A percentile compares a stretch with the other conserved stretches of the same genome.
These are phyloP conservation scores for Cyaniris semiargus DNA, from an alignment of 2,888 invertebrate species.

Conservation along the genomic window DNA sequence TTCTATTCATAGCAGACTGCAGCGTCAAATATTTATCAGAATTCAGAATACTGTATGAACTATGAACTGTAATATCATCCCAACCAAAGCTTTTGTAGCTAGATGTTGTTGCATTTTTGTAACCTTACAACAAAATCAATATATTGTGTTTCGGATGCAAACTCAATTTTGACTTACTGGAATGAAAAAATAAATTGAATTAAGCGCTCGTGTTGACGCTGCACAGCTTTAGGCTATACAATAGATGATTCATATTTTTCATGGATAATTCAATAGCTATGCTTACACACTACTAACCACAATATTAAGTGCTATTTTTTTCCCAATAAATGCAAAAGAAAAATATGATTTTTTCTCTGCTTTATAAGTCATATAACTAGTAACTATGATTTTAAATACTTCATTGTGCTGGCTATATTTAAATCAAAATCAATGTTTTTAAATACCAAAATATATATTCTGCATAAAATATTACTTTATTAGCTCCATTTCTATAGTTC, in stretches of 20 bases:
- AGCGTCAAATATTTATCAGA: slow-evolving; percentile 17
- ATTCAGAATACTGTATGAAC: not conserved
- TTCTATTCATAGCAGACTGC: slow-evolving; percentile 21
- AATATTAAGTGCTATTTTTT: not conserved
- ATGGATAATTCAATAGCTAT: not conserved
- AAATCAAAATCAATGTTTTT: not conserved
- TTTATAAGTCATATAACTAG: not conserved
- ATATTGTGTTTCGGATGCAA: not conserved
- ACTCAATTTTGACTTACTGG: not conserved
- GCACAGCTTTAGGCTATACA: not conserved
- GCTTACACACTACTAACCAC: not conserved
- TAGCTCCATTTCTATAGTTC: not conserved
- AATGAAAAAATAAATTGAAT: not conserved
- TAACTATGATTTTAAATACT: not conserved
- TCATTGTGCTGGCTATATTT: not conserved
- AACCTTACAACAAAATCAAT: not conserved
- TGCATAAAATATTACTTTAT: not conserved
- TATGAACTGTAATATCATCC: not conserved
- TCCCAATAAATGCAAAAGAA: no score
- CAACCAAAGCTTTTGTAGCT: not conserved
- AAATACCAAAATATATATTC: not conserved
- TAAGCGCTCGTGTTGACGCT: not conserved
- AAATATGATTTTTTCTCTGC: no score
- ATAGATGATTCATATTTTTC: not conserved
- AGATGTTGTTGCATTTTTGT: not conserved